Evolutionary conservation across 2,113 vertebrate genomes (phyloP), one percentile per base, ranked within the genome.

Genomic region (Choloepus hoffmanni): DNA sequence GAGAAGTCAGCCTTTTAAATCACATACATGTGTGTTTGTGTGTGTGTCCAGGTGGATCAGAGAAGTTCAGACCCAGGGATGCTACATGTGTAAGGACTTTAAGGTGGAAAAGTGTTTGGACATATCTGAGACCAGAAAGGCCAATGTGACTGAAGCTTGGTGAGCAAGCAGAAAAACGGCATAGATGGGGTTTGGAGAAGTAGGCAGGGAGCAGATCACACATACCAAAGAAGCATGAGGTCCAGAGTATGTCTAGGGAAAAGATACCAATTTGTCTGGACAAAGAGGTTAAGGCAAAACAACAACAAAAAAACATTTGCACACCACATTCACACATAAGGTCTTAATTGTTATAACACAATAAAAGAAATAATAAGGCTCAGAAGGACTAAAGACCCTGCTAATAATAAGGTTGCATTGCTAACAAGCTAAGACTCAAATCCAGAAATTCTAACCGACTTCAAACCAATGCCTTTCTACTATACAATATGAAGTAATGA

Each of bases 401-500:
- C 60, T 73, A 73, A 78, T 58, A 58, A 12, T 55, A 95, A 84
- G 13, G 23, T 60, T 48, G 36, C 4, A 89, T 26, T 50, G 8
- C 45, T 89, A 58, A 89, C 40, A 87, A 82, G 19, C 78, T 26
- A 90, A 74, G 14, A 84, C 91, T 82, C 89, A 81, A 90, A 84
- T 85, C 30, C 40, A 85, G 68, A 89, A 48, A 88, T 53, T 81
- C 19, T 43, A 95, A 63, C 30, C 28, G 4, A 96, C 92, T 9
- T 77, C 26, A 91, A 94, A 85, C 15, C 43, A 72, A 55, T 74
- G 85, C 16, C 60, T 95, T 83, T 95, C 84, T 78, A 92, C n/a
- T 90, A 92, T 58, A 68, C 9, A 88, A 2, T 81, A 87, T 90
- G 15, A 58, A 92, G 14, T 55, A 92, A 95, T 74, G 7, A 94